Evolutionary conservation across 2,888 invertebrate species (phyloP).

Genomic region (Exephanes ischioxanthus): DNA sequence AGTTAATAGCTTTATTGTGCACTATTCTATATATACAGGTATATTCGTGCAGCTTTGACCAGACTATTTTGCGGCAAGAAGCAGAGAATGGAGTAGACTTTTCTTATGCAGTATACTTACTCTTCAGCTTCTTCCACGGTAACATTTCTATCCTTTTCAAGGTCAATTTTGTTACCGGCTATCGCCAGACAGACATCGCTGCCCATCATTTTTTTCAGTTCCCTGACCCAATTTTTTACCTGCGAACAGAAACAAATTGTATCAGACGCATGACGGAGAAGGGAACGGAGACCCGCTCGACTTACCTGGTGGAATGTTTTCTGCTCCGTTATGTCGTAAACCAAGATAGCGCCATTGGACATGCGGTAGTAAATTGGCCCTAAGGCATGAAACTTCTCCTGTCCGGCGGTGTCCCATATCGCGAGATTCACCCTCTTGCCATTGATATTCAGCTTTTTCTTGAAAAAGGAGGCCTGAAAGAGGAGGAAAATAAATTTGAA

Average conservation of each 20-base stretch:
- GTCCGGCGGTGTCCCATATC: constrained; percentile 99
- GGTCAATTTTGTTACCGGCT: constrained; percentile 98
- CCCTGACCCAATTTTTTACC: constrained; percentile 99
- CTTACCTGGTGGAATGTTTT: constrained; percentile 97
- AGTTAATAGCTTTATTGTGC: too few relatives aligned
- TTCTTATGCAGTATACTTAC: constrained; percentile 86
- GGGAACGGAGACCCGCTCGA: not conserved
- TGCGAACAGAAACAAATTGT: constrained; percentile 82
- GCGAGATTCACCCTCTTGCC: constrained; percentile 95
- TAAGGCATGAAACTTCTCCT: constrained; percentile 98
- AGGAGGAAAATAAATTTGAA: constrained; percentile 11
- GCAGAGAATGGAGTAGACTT: not conserved
- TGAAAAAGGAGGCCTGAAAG: constrained; percentile 96
- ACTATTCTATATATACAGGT: too few relatives aligned
- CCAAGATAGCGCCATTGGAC: constrained; percentile 98
- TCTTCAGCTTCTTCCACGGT: constrained; percentile 93
- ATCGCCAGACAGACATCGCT: constrained; percentile 96
- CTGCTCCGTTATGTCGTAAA: constrained; percentile 99
- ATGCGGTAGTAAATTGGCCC: constrained; percentile 99
- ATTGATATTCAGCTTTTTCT: constrained; percentile 96
- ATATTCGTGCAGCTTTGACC: not conserved
- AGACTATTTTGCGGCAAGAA: not conserved
- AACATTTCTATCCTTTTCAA: constrained; percentile 96
- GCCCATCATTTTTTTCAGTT: constrained; percentile 97
- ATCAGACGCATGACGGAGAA: not conserved